Percentiles rank a stretch among this genome's conserved stretches.
These are phyloP conservation scores for Petrocephalus zakoni DNA, from an alignment of 2,113 vertebrate genomes.

Conservation along the genomic window DNA sequence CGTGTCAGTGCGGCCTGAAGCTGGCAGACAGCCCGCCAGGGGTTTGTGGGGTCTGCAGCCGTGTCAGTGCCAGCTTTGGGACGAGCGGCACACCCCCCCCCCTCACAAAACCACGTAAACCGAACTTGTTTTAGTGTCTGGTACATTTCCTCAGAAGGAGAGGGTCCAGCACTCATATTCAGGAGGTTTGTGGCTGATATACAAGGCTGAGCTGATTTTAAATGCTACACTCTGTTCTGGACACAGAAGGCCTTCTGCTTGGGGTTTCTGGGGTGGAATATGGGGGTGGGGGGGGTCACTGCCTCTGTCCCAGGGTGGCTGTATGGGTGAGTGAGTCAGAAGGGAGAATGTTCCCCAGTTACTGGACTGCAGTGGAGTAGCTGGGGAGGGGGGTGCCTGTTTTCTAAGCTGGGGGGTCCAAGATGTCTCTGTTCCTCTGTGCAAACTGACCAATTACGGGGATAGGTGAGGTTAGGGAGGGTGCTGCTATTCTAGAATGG, in stretches of 20 bases:
- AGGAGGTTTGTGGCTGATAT: not conserved
- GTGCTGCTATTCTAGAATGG: not conserved
- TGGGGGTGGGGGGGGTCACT: not conserved
- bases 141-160: not conserved
- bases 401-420: not conserved
- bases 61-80: not conserved
- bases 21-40: not conserved
- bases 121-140: not conserved
- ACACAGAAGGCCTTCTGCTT: too few relatives aligned
- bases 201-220: not conserved
- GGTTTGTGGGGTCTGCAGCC: not conserved
- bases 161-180: too few relatives aligned
- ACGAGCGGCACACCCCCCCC: not conserved
- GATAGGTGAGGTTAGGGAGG: not conserved
- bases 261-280: not conserved
- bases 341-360: not conserved
- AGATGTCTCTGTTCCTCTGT: not conserved
- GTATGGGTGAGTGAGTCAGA: not conserved
- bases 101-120: not conserved
- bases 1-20: not conserved
- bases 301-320: not conserved
- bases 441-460: not conserved
- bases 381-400: not conserved
- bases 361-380: slow-evolving; percentile 16
- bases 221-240: not conserved